Evolutionary conservation across 1,140 invertebrate species (phyloP), one percentile per base, ranked within the genome.

Genomic region (Leptonema lineaticorne): DNA sequence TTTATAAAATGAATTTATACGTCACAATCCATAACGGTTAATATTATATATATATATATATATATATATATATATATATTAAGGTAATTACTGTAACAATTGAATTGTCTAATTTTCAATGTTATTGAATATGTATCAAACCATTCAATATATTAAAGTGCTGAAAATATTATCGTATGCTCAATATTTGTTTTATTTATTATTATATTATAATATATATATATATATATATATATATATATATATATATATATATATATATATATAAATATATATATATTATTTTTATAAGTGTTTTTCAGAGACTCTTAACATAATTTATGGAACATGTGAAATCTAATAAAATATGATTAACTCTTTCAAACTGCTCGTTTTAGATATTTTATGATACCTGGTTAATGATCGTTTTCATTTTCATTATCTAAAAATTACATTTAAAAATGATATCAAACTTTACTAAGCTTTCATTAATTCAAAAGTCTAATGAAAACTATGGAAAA

Each of bases 131-230:
- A 57, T 71, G 65, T 71, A 71, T 68, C 69, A 64, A 71, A 58
- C 63, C 69, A 68, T 71, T 70, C 63, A 70, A 70, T 71, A 67
- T 28, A 63, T 67, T 70, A 70, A 71, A 71, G 66, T 71, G 69
- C 69, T 71, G 66, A 71, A 63, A 71, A 71, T 70, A 70, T 71
- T 58, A 71, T 68, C 67, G 46, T 68, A 68, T 71, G 66, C 69
- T 71, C 69, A 68, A 53, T 68, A 0, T 0, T 58, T 50, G 65
- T 71, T 71, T 71, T 48, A 71, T 71, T 71, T 63, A 11, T 50
- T 11, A 22, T 20, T 16, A 57, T 30, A 5, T 26, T 29, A 29
- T 11, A 33, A 60, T 57, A 57, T 26, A 57, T 53, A 53, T 53
- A 18, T 53, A 53, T 53, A 18, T 53, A 53, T 4, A 18, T 53